A percentile compares a stretch with the other conserved stretches of the same genome.
phyloP scores from a whole-genome alignment of 2,888 invertebrate genomes.

The Drosophila seclusa region DNA sequence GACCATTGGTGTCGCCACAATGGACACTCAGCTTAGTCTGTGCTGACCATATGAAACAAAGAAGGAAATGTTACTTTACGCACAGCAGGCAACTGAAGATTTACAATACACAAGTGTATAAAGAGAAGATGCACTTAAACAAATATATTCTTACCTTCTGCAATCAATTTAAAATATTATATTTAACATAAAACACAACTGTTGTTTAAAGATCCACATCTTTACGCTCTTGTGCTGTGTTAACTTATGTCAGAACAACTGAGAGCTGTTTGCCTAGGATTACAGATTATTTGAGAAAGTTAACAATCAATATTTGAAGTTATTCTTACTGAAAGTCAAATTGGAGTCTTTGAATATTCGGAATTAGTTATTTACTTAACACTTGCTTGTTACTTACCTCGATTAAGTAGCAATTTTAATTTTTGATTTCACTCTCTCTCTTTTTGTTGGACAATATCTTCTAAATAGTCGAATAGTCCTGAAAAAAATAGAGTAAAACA shows the following conservation, averaged over 20 bases:
- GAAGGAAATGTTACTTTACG: constrained; percentile 19
- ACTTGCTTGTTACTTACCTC: neutral
- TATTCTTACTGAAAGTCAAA: neutral
- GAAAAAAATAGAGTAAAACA: neutral
- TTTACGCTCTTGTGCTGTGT: neutral
- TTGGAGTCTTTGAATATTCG: neutral
- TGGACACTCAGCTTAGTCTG: constrained; percentile 6
- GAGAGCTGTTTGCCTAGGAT: neutral
- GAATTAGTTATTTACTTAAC: neutral
- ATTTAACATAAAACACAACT: neutral
- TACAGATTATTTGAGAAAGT: neutral
- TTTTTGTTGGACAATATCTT: neutral
- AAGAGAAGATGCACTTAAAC: neutral
- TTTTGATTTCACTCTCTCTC: too few relatives aligned
- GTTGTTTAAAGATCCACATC: neutral
- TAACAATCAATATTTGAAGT: neutral
- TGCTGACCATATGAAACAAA: constrained; percentile 20
- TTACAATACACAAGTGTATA: constrained; percentile 12
- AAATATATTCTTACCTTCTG: neutral
- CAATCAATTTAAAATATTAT: neutral
- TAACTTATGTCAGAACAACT: neutral
- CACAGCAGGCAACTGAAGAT: constrained; percentile 18
- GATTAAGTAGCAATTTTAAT: neutral
- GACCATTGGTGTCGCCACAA: constrained; percentile 66
- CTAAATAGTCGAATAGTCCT: neutral